A percentile compares a stretch with the other conserved stretches of the same genome.
Evolutionary conservation across 2,888 invertebrate genomes (phyloP).

Genomic region (Caenorhabditis imperialis): DNA sequence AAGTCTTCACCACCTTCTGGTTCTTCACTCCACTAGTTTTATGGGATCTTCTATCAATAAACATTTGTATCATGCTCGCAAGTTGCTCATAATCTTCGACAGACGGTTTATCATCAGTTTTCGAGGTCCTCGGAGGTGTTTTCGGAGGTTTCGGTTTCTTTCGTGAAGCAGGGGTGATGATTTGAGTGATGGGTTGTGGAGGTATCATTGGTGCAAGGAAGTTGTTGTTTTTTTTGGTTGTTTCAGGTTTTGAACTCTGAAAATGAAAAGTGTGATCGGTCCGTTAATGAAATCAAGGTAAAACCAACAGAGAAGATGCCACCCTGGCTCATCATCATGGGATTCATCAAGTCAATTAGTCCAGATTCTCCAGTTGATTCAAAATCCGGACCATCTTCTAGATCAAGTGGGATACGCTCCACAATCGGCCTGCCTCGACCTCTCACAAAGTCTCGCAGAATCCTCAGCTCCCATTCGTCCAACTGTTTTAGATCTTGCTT

Average conservation of each 20-base stretch:
- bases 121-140: neutral
- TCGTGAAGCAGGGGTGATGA: constrained; percentile 36
- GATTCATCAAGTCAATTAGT: constrained; percentile 40
- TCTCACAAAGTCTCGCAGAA: constrained; percentile 66
- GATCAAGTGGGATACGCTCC: constrained; percentile 50
- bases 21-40: constrained; percentile 25
- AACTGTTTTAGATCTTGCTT: constrained; percentile 49
- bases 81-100: constrained; percentile 54
- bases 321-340: constrained; percentile 46
- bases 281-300: neutral
- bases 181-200: constrained; percentile 48
- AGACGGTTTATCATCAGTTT: constrained; percentile 22
- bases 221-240: constrained; percentile 1
- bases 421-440: constrained; percentile 61
- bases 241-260: no score
- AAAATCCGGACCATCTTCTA: constrained; percentile 26
- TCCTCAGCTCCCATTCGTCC: constrained; percentile 65
- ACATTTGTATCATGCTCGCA: constrained; percentile 52
- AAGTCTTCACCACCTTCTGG: neutral
- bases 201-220: constrained; percentile 12
- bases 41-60: constrained; percentile 37
- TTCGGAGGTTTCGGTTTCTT: constrained; percentile 22
- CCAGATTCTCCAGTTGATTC: constrained; percentile 3
- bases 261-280: no score
- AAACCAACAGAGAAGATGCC: constrained; percentile 46